These are phyloP conservation scores for Gymnosoma rotundatum DNA, from an alignment of 2,888 invertebrate genomes.

Conservation along the genomic window DNA sequence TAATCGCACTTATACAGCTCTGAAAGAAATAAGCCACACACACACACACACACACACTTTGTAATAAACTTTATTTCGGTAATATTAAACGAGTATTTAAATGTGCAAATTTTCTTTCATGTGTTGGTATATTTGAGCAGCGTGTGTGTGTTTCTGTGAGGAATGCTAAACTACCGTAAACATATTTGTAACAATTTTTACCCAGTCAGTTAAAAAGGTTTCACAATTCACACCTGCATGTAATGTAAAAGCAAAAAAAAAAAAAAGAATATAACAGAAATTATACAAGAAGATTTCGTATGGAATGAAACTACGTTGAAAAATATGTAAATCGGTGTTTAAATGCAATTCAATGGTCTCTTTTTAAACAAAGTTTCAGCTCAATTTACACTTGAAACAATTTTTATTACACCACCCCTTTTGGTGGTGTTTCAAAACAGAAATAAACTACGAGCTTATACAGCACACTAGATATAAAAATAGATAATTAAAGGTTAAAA, in stretches of 20 bases:
- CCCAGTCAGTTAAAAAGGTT: slow-evolving; percentile 13
- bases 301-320: not conserved
- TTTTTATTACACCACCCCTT: not conserved
- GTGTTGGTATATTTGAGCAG: not conserved
- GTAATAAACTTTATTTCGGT: not conserved
- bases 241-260: not conserved
- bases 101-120: not conserved
- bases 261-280: not conserved
- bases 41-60: too few relatives aligned
- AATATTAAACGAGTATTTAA: not conserved
- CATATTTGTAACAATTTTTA: slow-evolving; percentile 1
- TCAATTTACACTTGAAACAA: not conserved
- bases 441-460: not conserved
- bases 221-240: not conserved
- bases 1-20: too few relatives aligned
- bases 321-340: not conserved
- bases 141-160: not conserved
- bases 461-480: not conserved
- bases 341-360: not conserved
- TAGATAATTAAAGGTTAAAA: not conserved
- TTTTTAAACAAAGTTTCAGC: not conserved
- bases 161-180: not conserved
- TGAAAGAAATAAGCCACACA: too few relatives aligned
- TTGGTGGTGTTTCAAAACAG: not conserved
- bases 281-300: not conserved